Evolutionary conservation across 2,888 invertebrate genomes (phyloP), one percentile per base, ranked within the genome.

Genomic region (Eupithecia tripunctaria): DNA sequence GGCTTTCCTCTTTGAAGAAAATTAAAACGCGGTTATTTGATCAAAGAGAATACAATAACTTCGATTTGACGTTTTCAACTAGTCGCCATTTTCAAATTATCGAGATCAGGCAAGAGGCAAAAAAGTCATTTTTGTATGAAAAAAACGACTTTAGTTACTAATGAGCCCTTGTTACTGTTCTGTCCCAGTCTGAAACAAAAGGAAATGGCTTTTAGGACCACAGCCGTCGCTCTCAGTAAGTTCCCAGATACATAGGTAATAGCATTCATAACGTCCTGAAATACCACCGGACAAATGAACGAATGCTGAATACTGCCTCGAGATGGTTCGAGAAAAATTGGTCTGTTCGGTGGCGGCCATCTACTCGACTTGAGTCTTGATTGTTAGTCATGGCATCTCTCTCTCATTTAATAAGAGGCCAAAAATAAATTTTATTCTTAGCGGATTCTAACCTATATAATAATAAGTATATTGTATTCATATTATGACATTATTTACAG

Each of bases 401-500:
- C 4, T 2, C n/a, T 51, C 21, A 8, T 14, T 2, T 14, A 41
- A 12, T 41, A 2, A 41, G 32, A 32, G 32, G 32, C 32, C 32
- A 4, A 32, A 6, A 32, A 32, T 32, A 32, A 32, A 32, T 32
- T 12, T 14, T 41, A 41, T 41, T 41, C 4, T 41, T 14, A 3
- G 14, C 4, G 14, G 14, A 41, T 41, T 41, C 0, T 14, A 41
- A 41, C 4, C 14, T 41, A 32, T 3, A 32, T 32, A 6, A 4
- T 32, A 41, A 14, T 14, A 41, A 5, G 15, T 41, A 43, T 1
- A 3, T 43, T 1, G 43, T 43, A 43, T 18, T 18, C 2, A 51
- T 66, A 77, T 79, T 75, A 76, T 75, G 64, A 68, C 47, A 75
- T 82, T 82, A 84, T 85, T 93, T 94, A 82, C 89, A 95, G 94